phyloP scores from a whole-genome alignment of 2,113 vertebrate genomes.

The Perognathus longimembris region DNA sequence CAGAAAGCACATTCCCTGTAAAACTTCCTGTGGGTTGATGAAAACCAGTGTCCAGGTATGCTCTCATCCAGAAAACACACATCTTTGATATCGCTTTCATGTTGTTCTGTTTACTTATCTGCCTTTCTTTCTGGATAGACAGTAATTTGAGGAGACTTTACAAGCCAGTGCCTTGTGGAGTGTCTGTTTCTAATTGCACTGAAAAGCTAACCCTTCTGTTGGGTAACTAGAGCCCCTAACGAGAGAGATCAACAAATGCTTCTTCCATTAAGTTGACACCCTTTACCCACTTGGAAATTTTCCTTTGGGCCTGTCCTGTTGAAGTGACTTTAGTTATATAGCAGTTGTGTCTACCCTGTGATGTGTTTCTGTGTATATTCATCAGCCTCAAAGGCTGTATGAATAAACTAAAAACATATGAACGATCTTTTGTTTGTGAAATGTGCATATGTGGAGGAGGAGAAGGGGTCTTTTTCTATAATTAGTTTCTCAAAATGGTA shows the following conservation, averaged over 20 bases:
- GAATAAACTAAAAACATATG: conserved; percentile 47
- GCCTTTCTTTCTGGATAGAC: conserved; percentile 35
- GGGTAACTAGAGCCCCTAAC: conserved; percentile 65
- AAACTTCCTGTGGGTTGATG: not conserved
- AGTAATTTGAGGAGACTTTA: conserved; percentile 56
- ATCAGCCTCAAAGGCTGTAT: not conserved
- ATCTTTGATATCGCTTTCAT: conserved; percentile 21
- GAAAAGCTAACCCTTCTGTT: conserved; percentile 61
- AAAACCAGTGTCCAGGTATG: not conserved
- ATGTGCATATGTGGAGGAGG: not conserved
- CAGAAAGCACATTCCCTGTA: not conserved
- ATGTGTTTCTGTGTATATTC: conserved; percentile 43
- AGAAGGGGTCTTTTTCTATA: not conserved
- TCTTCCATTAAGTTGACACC: conserved; percentile 56
- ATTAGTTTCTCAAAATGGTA: conserved; percentile 37
- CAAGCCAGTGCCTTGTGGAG: conserved; percentile 40
- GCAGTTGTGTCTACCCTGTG: not conserved
- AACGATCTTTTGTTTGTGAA: conserved; percentile 50
- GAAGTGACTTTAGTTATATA: conserved; percentile 48
- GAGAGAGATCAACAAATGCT: conserved; percentile 60
- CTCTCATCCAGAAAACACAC: not conserved
- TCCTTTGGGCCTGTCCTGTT: conserved; percentile 53
- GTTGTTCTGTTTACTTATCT: conserved; percentile 54
- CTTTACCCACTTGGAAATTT: conserved; percentile 70
- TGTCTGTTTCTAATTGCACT: conserved; percentile 73